Percentiles rank a stretch among this genome's conserved stretches.
Conservation (phyloP, 2,113 vertebrate species). For the Empidonax traillii region DNA sequence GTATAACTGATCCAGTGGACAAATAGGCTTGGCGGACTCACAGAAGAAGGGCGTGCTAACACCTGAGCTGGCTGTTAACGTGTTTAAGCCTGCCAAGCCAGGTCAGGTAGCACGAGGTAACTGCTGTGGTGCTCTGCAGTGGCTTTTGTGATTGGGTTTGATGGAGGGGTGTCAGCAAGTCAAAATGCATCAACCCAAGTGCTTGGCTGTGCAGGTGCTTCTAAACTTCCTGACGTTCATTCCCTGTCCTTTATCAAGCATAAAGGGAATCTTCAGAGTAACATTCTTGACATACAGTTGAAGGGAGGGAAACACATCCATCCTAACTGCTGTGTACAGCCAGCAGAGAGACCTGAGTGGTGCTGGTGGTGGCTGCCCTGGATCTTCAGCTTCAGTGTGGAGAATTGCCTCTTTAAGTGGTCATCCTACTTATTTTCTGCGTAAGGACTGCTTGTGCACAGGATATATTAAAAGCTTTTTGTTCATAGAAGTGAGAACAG, state of each 20-base stretch:
- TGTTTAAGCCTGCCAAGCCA: background rate
- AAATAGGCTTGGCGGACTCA: background rate
- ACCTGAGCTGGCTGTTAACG: background rate
- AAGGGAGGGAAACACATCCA: background rate
- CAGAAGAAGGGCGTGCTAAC: background rate
- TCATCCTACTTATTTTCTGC: background rate
- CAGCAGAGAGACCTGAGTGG: background rate
- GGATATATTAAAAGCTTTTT: background rate
- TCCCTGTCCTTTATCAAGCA: background rate
- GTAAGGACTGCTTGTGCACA: background rate
- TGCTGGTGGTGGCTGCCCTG: background rate
- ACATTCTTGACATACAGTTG: background rate
- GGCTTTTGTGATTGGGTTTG: background rate
- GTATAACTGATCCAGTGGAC: background rate
- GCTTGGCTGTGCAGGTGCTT: background rate
- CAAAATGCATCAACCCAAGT: background rate
- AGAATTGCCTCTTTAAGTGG: background rate
- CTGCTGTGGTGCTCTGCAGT: accelerated
- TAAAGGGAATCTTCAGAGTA: background rate
- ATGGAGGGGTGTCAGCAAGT: background rate
- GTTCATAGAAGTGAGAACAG: background rate
- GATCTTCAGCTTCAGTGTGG: background rate
- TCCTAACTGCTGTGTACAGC: background rate
- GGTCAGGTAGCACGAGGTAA: background rate
- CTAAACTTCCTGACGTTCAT: background rate